Evolutionary conservation across 2,113 vertebrate species (phyloP).

Genomic region (Rhizomys pruinosus): DNA sequence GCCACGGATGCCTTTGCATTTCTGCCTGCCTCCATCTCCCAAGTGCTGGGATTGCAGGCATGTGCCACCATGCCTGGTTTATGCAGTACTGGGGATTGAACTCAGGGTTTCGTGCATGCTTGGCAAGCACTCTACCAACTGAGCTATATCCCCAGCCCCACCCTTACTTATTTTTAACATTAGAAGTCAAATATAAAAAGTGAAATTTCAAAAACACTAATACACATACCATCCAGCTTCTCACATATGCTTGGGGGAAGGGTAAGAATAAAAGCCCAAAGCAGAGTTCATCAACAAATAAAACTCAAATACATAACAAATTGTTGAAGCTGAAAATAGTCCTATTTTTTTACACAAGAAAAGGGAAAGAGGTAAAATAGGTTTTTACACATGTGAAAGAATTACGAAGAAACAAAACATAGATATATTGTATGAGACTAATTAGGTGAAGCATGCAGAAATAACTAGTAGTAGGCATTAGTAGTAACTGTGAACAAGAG

Average conservation of each 20-base stretch:
- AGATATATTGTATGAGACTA: conserved; percentile 84
- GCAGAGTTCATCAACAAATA: conserved; percentile 80
- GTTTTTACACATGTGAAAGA: conserved; percentile 82
- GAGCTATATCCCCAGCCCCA: not conserved
- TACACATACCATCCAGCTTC: conserved; percentile 82
- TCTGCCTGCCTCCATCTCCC: not conserved
- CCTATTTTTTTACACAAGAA: conserved; percentile 79
- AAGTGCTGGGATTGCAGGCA: not conserved
- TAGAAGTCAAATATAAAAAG: conserved; percentile 53
- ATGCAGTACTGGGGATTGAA: not conserved
- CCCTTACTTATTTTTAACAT: conserved; percentile 56
- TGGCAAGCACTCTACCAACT: not conserved
- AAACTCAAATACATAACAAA: conserved; percentile 72
- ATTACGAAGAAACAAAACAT: conserved; percentile 84
- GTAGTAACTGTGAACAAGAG: conserved; percentile 85
- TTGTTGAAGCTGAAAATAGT: conserved; percentile 73
- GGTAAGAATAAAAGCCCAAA: conserved; percentile 81
- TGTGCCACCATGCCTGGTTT: not conserved
- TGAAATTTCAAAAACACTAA: conserved; percentile 79
- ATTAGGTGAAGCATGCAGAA: conserved; percentile 89
- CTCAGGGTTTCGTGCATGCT: not conserved
- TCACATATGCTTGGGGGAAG: conserved; percentile 78
- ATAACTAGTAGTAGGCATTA: conserved; percentile 85
- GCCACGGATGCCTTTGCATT: not conserved
- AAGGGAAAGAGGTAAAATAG: conserved; percentile 77